Evolutionary conservation across 2,797 vertebrate genomes (phyloP), one percentile per base, ranked within the genome.

Genomic region (Enteromius treurensis): DNA sequence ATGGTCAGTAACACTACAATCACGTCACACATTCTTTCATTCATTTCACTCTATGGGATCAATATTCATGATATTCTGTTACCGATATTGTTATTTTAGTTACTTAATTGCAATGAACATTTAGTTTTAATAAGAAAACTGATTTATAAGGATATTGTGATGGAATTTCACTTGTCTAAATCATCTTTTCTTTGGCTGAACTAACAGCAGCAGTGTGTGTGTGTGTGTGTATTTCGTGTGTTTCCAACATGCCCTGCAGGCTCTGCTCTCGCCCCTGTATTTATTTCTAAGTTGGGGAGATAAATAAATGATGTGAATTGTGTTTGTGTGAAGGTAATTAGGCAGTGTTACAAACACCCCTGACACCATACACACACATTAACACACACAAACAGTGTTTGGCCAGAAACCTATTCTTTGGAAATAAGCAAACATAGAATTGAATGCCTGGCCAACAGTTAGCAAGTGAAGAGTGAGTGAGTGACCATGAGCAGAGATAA

Each of bases 301-400:
- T 91, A 93, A 93, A 93, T 93, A 93, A 93, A 94, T 92, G 79
- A 92, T 90, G 86, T 85, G 85, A 84, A 85, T 84, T 85, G 64
- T 91, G 92, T 93, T 93, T 92, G 91, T 92, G 93, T 90, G 91
- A 90, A 93, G 89, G 88, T 88, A 93, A 92, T 94, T 93, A 92
- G 74, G 79, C 84, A 51, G 51, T 62, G 76, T 58, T 70, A 80
- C 77, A 80, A 55, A 71, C 34, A n/a, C 60, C 60, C 45, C 23
- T 29, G 47, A 29, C 68, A 80, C 60, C 49, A 77, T 68, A 55
- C 64, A n/a, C 64, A n/a, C 53, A 47, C 45, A 51, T 45, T 68
- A 42, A 76, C 64, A 51, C 64, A 80, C 32, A 80, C 77, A 80
- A 49, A 79, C 23, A 53, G 34, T 42, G 80, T 42, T 67, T 14